Base-by-base conservation (phyloP, 2,888 invertebrate species). In the Aproaerema taeniolella region DNA sequence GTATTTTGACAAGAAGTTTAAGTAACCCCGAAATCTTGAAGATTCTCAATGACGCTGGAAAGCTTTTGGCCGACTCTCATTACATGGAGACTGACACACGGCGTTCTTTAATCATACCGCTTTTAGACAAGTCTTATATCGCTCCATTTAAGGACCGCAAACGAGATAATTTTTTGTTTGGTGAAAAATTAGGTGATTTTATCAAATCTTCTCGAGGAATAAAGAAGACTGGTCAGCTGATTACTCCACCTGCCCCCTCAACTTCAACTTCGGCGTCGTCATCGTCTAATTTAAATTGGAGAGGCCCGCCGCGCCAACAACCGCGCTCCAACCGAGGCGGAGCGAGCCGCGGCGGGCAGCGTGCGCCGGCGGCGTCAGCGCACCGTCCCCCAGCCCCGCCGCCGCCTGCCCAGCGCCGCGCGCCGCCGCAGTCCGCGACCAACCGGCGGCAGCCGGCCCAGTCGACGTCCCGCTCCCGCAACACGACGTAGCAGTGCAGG, bases 111-210 rank as follows among this genome's bases (percentile, higher is more conserved):
- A 32, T 41, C 9, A 36, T 41, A 6, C 41, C 44, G 1, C 30
- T 41, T n/a, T 5, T 44, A 6, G 44, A 44, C 9, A 44, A 41
- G 16, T 28, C 35, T 3, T 36, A 41, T 2, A 15, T 20, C 5
- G 41, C 41, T 7, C 26, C 39, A 1, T 39, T 42, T 15, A 45
- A 42, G 12, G 37, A 45, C 12, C 15, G 41, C n/a, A 45, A 42
- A 34, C 32, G 39, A 16, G 37, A 45, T 13, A n/a, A 3, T n/a
- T 42, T 34, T 6, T 9, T 45, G 8, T 45, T 45, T 12, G 39
- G 45, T 1, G 45, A 45, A 2, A 41, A 44, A 3, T 15, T 41
- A 2, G 28, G 38, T 0, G 41, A 45, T 8, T 20, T 45, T 8
- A 39, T 45, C 1, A 45, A 45, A 12, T 16, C 20, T 20, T 40